Percentiles rank a stretch among this genome's conserved stretches.
Conservation (phyloP, 2,113 vertebrate genomes). For the Manacus vitellinus region DNA sequence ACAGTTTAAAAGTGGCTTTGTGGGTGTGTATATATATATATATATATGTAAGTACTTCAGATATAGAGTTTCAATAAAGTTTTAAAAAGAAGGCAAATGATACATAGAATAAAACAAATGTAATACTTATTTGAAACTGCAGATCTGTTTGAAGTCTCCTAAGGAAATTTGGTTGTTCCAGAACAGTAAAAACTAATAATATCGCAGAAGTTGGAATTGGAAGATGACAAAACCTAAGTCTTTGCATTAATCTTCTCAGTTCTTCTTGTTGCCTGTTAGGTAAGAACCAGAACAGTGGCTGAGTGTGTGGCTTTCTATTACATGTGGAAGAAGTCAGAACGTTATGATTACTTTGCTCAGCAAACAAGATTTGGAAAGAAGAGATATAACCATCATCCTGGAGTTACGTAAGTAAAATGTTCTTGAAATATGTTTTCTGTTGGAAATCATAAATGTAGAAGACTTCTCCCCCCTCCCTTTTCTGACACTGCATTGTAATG, state of each 20-base stretch:
- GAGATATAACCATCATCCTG: constrained; percentile 94
- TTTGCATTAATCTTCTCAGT: neutral
- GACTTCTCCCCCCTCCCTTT: neutral
- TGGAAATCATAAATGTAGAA: neutral
- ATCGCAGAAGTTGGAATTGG: neutral
- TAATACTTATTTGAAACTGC: neutral
- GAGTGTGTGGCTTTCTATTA: constrained; percentile 99
- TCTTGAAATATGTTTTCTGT: neutral
- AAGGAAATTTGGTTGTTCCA: neutral
- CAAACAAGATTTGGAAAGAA: constrained; percentile 98
- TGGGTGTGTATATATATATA: neutral
- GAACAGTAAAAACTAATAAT: neutral
- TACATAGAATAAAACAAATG: neutral
- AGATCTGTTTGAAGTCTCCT: neutral
- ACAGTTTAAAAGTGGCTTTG: neutral
- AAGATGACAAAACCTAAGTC: neutral
- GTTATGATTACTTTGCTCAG: constrained; percentile 96
- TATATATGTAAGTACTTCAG: neutral
- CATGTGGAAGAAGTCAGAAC: constrained; percentile 99
- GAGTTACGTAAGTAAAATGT: constrained; percentile 89
- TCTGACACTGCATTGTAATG: neutral
- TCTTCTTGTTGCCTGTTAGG: constrained; percentile 71
- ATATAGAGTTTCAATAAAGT: neutral
- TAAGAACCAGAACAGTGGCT: constrained; percentile 90
- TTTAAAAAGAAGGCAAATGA: neutral